Evolutionary conservation across 2,888 invertebrate species (phyloP).

Genomic region (Trichogramma evanescens): DNA sequence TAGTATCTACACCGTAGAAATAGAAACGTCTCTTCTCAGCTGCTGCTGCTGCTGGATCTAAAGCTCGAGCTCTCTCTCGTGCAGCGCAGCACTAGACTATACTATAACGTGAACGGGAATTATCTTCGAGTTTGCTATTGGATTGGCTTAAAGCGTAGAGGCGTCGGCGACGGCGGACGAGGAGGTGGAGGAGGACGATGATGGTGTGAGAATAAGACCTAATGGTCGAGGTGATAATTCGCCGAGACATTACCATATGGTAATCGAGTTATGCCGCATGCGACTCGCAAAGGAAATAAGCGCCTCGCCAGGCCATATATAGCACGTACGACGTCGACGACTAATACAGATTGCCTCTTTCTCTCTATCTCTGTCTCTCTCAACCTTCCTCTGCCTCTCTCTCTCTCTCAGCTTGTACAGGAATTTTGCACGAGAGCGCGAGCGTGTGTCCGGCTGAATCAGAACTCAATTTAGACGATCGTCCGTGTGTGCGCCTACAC

Average conservation of each 20-base stretch:
- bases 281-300: no score
- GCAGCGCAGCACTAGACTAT: no score
- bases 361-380: not conserved
- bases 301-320: not conserved
- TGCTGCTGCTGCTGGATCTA: no score
- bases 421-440: not conserved
- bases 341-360: not conserved
- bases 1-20: no score
- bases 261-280: not conserved
- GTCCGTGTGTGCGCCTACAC: not conserved
- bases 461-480: no score
- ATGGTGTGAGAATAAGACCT: not conserved
- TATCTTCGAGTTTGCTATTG: no score
- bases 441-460: no score
- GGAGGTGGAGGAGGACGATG: not conserved
- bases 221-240: constrained; percentile 8
- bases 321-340: not conserved
- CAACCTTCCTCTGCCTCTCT: not conserved
- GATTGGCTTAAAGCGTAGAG: no score
- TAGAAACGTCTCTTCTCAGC: no score
- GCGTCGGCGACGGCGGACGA: not conserved
- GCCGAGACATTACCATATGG: constrained; percentile 13
- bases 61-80: no score
- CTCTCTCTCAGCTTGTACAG: not conserved
- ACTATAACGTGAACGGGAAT: no score